These are phyloP conservation scores for Cotesia typhae DNA, from an alignment of 1,140 invertebrate species.

Conservation along the genomic window DNA sequence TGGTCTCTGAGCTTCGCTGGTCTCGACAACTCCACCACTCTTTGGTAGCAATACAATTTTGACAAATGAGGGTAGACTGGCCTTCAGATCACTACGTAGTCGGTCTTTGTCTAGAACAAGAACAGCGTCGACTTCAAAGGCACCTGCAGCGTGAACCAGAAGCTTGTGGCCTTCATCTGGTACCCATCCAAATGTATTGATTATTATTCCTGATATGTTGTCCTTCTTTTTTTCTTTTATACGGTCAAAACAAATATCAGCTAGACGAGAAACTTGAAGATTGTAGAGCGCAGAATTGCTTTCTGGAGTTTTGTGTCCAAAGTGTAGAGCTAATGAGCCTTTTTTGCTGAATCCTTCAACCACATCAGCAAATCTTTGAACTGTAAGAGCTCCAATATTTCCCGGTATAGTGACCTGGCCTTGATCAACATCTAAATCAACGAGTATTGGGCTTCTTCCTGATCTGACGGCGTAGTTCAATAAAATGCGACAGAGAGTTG, in stretches of 20 bases:
- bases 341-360: conserved; percentile 93
- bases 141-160: conserved; percentile 85
- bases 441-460: conserved; percentile 86
- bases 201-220: conserved; percentile 91
- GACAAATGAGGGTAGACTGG: conserved; percentile 93
- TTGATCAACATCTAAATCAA: conserved; percentile 97
- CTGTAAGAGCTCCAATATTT: conserved; percentile 87
- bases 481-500: conserved; percentile 87
- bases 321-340: conserved; percentile 93
- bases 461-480: conserved; percentile 94
- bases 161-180: conserved; percentile 88
- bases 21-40: conserved; percentile 94
- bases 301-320: conserved; percentile 84
- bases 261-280: conserved; percentile 83
- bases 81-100: conserved; percentile 91
- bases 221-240: conserved; percentile 88
- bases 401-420: conserved; percentile 92
- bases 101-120: conserved; percentile 97
- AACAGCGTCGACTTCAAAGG: conserved; percentile 95
- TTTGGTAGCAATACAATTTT: conserved; percentile 94
- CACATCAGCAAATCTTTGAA: conserved; percentile 89
- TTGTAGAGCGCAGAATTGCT: conserved; percentile 88
- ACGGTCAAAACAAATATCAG: conserved; percentile 85
- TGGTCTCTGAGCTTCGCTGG: conserved; percentile 74
- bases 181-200: conserved; percentile 98